Base-by-base conservation (phyloP, 2,888 invertebrate species). In the Noctua janthina region DNA sequence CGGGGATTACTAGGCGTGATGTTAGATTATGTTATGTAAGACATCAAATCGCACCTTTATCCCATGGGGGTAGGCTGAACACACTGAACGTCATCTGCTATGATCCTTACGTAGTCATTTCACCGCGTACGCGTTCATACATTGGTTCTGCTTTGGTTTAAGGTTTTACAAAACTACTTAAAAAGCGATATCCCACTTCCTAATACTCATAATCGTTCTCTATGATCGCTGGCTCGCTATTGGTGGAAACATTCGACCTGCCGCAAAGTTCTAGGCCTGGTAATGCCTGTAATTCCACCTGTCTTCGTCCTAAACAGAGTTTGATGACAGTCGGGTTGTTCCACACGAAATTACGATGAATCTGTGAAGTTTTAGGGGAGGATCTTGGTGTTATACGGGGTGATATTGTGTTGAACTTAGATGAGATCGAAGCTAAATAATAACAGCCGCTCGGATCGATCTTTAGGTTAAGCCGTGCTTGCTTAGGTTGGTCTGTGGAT, bases 281-380 rank as follows among this genome's bases (percentile, higher is more conserved):
- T 93, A 94, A 83, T 87, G 76, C 81, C 78, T 82, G 92, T 93
- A 93, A 94, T 93, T 90, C 91, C 92, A 94, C 94, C 94, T 95
- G 95, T 93, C 93, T 91, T 91, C 91, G 83, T 84, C 88, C 91
- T 93, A 93, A 95, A 90, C 91, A 90, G 91, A 93, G 92, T 95
- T 95, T 94, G 93, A 95, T 94, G 91, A 87, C 87, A 87, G 86
- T 87, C 85, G 87, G 84, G 89, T 87, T 90, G 89, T 87, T 90
- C 83, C 81, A 85, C 83, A 87, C 79, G 87, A 90, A 93, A 93
- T 93, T 92, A 87, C 91, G 87, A 91, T 89, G 91, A 89, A 92
- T 93, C 89, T 89, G 79, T 76, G 70, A 92, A 93, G 88, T 93
- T 93, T 91, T 54, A 49, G 81, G 72, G 69, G 46, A 66, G 74